A percentile compares a stretch with the other conserved stretches of the same genome.
Evolutionary conservation across 2,888 invertebrate species (phyloP).

Genomic region (Diabrotica balteata): DNA sequence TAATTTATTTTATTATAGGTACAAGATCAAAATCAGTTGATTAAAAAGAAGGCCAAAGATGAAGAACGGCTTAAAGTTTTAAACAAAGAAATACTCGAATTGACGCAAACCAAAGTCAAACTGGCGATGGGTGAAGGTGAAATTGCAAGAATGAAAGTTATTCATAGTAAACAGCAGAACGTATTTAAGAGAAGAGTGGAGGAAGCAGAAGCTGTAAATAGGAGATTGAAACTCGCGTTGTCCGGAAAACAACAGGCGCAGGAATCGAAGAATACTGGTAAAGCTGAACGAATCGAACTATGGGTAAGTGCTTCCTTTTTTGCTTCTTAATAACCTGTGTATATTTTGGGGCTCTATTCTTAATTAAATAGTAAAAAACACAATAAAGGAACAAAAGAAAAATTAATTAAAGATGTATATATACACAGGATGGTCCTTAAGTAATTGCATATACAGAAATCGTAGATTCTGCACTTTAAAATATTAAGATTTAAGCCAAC

Average conservation of each 20-base stretch:
- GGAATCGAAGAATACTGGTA: constrained; percentile 57
- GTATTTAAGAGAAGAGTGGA: constrained; percentile 89
- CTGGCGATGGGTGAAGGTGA: constrained; percentile 85
- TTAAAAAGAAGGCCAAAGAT: constrained; percentile 82
- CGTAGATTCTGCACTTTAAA: too few species aligned
- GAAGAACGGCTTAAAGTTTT: constrained; percentile 78
- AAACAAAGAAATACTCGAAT: constrained; percentile 73
- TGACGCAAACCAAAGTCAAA: constrained; percentile 84
- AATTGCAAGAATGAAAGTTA: constrained; percentile 78
- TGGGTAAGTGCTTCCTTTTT: constrained; percentile 51
- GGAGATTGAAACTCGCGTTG: constrained; percentile 77
- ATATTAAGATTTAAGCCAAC: too few species aligned
- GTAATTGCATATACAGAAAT: too few species aligned
- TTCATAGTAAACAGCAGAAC: constrained; percentile 81
- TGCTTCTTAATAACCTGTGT: too few species aligned
- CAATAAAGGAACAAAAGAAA: too few species aligned
- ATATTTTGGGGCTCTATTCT: too few species aligned
- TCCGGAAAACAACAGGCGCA: constrained; percentile 68
- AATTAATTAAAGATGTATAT: too few species aligned
- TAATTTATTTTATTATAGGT: too few species aligned
- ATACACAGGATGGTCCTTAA: too few species aligned
- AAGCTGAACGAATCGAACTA: constrained; percentile 52
- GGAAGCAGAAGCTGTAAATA: constrained; percentile 85
- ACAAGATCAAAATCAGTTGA: constrained; percentile 45
- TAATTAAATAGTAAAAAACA: too few species aligned